A percentile compares a stretch with the other conserved stretches of the same genome.
Evolutionary conservation across 2,888 invertebrate species (phyloP).

Genomic region (Auanema freiburgensis): DNA sequence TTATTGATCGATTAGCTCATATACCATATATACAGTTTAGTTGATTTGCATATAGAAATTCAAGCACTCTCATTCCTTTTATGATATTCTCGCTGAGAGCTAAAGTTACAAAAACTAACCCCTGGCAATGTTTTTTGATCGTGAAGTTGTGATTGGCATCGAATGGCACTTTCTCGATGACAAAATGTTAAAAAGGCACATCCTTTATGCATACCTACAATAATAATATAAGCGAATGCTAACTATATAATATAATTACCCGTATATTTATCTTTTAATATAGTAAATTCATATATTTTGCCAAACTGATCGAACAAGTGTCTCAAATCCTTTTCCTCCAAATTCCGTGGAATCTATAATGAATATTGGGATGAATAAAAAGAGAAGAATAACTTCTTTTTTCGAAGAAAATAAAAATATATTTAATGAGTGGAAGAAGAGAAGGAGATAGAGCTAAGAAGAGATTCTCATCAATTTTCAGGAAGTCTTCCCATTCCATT

Average conservation of each 20-base stretch:
- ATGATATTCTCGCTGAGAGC: too few species aligned
- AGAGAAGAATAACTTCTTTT: too few species aligned
- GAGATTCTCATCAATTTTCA: too few species aligned
- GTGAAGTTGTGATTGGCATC: constrained; percentile 89
- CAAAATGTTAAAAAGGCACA: constrained; percentile 98
- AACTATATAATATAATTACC: constrained; percentile 20
- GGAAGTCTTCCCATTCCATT: not conserved
- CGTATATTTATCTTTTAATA: constrained; percentile 89
- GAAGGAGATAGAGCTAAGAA: too few species aligned
- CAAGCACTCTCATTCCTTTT: not conserved
- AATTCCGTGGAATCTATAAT: constrained; percentile 81
- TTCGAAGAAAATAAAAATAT: too few species aligned
- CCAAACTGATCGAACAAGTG: constrained; percentile 91
- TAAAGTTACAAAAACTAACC: constrained; percentile 73
- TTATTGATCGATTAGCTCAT: too few species aligned
- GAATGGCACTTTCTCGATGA: constrained; percentile 89
- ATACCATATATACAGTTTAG: not conserved
- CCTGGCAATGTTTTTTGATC: constrained; percentile 97
- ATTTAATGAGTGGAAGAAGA: too few species aligned
- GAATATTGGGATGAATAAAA: not conserved
- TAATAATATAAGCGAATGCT: not conserved
- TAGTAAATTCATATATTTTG: constrained; percentile 88
- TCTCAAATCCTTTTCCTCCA: constrained; percentile 83
- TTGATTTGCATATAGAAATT: not conserved
- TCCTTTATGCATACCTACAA: constrained; percentile 87